These are phyloP conservation scores for Phyllotreta striolata DNA, from an alignment of 2,888 invertebrate species.

Conservation along the genomic window DNA sequence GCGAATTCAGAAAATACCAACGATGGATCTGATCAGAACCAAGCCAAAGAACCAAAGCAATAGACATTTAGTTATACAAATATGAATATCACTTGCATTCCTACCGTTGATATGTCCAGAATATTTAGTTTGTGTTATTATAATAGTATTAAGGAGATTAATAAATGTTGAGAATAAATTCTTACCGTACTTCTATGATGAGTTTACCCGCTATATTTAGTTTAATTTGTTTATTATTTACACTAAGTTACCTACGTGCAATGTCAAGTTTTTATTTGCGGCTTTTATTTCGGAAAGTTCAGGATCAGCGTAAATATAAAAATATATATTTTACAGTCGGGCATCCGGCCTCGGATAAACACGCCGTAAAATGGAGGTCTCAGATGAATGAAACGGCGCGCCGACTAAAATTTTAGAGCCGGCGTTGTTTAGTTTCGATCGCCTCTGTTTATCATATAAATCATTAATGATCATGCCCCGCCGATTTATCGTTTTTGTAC, in stretches of 20 bases:
- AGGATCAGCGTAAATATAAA: too few species aligned
- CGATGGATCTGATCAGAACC: background rate
- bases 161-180: slow-evolving; percentile 11
- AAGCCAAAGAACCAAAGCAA: slow-evolving; percentile 8
- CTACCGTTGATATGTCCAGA: too few species aligned
- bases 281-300: too few species aligned
- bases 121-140: background rate
- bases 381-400: background rate
- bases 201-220: too few species aligned
- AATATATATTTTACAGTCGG: too few species aligned
- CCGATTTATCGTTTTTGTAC: slow-evolving; percentile 38
- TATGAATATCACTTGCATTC: too few species aligned
- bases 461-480: slow-evolving; percentile 39
- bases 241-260: too few species aligned
- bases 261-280: too few species aligned
- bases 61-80: background rate
- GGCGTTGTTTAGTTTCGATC: slow-evolving; percentile 2
- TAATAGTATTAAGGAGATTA: slow-evolving; percentile 12
- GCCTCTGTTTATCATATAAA: slow-evolving; percentile 27
- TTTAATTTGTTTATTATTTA: too few species aligned
- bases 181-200: too few species aligned
- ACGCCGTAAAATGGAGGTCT: background rate
- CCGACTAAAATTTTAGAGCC: slow-evolving; percentile 3
- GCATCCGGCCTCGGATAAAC: too few species aligned
- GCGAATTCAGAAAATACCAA: slow-evolving; percentile 6